phyloP scores from a whole-genome alignment of 2,888 invertebrate species.

The Drosophila birchii region DNA sequence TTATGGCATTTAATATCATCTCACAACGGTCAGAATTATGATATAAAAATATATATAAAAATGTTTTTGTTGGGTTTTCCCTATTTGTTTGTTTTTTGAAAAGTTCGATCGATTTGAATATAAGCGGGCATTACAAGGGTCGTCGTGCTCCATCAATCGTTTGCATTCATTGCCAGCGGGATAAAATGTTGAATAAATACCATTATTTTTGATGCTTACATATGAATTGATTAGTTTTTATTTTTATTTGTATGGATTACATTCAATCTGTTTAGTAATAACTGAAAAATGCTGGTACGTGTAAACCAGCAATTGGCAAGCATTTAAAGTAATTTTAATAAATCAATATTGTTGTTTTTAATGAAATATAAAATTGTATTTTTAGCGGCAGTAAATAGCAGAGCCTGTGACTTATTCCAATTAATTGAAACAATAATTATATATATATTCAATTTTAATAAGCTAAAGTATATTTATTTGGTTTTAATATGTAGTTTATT shows the following conservation, averaged over 20 bases:
- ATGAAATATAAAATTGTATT: background rate
- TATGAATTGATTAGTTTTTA: background rate
- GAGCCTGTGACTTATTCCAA: background rate
- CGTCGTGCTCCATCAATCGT: slow-evolving; percentile 6
- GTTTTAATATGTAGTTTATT: background rate
- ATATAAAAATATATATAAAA: slow-evolving; percentile 9
- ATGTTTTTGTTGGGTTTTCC: background rate
- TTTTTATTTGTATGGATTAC: background rate
- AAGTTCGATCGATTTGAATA: background rate
- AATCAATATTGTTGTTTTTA: background rate
- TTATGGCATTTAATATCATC: slow-evolving; percentile 29
- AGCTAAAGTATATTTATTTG: background rate
- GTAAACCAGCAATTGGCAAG: background rate
- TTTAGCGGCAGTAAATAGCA: too few species aligned
- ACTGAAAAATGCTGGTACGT: background rate
- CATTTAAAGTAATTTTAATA: background rate
- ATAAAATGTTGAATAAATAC: slow-evolving; percentile 4
- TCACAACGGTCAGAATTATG: slow-evolving; percentile 9
- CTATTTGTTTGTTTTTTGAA: background rate
- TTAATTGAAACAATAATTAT: background rate
- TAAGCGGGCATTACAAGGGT: background rate
- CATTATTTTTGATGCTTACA: slow-evolving; percentile 3
- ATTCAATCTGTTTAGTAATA: background rate
- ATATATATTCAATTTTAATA: background rate
- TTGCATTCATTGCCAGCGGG: background rate